Percentiles rank a stretch among this genome's conserved stretches.
These are phyloP conservation scores for Ranitomeya variabilis DNA, from an alignment of 2,113 vertebrate species.

Conservation along the genomic window DNA sequence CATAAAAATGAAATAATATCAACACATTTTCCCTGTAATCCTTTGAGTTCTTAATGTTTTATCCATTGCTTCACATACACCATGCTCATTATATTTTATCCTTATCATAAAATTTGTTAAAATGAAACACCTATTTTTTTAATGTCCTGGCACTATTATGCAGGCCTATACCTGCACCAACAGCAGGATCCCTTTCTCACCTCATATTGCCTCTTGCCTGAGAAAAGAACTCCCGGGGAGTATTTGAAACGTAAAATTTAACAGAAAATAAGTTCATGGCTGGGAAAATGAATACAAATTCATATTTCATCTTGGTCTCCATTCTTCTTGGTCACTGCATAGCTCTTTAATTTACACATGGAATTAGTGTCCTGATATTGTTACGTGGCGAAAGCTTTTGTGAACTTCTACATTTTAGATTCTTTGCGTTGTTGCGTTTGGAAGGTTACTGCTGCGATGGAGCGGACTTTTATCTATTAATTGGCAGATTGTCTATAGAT, in stretches of 20 bases:
- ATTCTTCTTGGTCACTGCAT: constrained; percentile 17
- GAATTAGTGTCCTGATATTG: constrained; percentile 15
- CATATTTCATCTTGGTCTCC: neutral
- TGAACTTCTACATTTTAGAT: neutral
- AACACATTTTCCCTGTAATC: constrained; percentile 71
- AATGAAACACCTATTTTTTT: constrained; percentile 78
- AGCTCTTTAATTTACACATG: constrained; percentile 19
- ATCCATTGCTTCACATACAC: constrained; percentile 86
- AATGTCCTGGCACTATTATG: constrained; percentile 81
- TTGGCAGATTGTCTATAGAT: neutral
- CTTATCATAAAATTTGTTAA: constrained; percentile 86
- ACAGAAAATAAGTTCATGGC: constrained; percentile 76
- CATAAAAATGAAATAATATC: constrained; percentile 70
- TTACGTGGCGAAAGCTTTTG: constrained; percentile 15
- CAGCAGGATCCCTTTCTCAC: constrained; percentile 91
- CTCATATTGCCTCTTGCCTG: constrained; percentile 93
- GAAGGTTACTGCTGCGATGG: constrained; percentile 3
- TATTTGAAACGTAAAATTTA: constrained; percentile 71
- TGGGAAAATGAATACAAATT: constrained; percentile 64
- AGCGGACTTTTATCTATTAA: neutral
- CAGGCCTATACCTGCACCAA: constrained; percentile 94
- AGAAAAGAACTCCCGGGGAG: constrained; percentile 76
- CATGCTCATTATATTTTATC: constrained; percentile 81
- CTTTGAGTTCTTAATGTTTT: constrained; percentile 74
- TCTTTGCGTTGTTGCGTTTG: neutral